Conservation (phyloP, 2,797 vertebrate species). For the Simalia tracyae region DNA sequence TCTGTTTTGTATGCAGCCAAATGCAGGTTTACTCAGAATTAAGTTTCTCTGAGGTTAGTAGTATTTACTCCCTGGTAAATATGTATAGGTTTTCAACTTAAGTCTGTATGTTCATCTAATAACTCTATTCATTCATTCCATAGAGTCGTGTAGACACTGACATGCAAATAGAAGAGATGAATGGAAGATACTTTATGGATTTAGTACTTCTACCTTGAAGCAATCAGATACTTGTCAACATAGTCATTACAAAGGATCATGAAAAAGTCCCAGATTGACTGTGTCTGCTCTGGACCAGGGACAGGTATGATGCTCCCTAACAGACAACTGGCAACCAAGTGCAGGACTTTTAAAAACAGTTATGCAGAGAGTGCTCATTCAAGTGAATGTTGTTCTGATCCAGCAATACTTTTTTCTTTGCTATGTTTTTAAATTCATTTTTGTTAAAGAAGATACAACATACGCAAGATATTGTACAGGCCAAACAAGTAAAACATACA, state of each 20-base stretch:
- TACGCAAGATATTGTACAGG: neutral
- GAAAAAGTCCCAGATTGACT: neutral
- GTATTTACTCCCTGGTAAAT: neutral
- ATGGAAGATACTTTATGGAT: neutral
- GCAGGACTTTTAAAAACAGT: neutral
- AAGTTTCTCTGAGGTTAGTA: neutral
- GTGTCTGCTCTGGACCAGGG: neutral
- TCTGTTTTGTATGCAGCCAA: neutral
- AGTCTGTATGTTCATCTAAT: neutral
- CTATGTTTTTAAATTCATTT: neutral
- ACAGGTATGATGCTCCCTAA: neutral
- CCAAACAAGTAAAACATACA: neutral
- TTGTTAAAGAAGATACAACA: neutral
- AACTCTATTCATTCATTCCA: neutral
- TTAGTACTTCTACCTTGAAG: neutral
- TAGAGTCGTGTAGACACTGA: neutral
- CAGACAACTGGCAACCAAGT: neutral
- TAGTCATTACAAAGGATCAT: neutral
- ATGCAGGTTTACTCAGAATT: neutral
- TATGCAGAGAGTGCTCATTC: neutral
- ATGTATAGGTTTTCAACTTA: neutral
- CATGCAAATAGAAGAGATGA: neutral
- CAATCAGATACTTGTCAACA: neutral
- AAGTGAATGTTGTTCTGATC: neutral
- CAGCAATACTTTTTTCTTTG: neutral